Evolutionary conservation across 2,113 vertebrate species (phyloP), one percentile per base, ranked within the genome.

Genomic region (Ovis canadensis): DNA sequence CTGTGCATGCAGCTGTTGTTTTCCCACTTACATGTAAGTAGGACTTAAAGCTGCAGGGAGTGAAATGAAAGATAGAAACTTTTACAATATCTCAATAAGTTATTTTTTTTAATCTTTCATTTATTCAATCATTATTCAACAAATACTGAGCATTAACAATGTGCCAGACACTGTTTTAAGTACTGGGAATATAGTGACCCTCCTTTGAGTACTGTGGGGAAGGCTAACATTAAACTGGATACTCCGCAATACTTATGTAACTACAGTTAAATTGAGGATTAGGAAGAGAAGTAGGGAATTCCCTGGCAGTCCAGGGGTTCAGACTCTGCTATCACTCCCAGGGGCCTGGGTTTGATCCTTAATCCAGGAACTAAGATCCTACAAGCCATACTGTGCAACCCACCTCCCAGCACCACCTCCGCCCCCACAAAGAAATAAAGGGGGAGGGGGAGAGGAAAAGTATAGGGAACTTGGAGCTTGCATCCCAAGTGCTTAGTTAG

Each of bases 261-360:
- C 33, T 94, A 43, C 6, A 91, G 6, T 87, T 91, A 71, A 91
- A 86, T 4, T 43, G 29, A 91, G 43, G 43, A n/a, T 45, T 87
- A 80, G 89, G 23, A 91, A 94, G 48, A 52, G 78, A 81, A 81
- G 78, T 81, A 81, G 48, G 78, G 78, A 52, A n/a, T 81, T 81
- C 31, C 78, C 31, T 81, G 16, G 31, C 6, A 19, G 45, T 50
- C 45, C 29, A 81, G 29, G 50, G 78, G 29, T 81, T 81, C 3
- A 17, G 29, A 50, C 45, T 50, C 45, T 3, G 45, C 25, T 80
- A 6, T 33, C 10, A 81, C 31, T 81, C 31, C 78, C 10, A 13
- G 29, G 31, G 29, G 16, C 78, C 29, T 48, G 29, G 48, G 48
- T 52, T 81, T 50, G 17, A 50, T 81, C 16, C 78, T 50, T 81